A percentile compares a stretch with the other conserved stretches of the same genome.
These are phyloP conservation scores for Calosoma granatense DNA, from an alignment of 1,140 invertebrate genomes.

Conservation along the genomic window DNA sequence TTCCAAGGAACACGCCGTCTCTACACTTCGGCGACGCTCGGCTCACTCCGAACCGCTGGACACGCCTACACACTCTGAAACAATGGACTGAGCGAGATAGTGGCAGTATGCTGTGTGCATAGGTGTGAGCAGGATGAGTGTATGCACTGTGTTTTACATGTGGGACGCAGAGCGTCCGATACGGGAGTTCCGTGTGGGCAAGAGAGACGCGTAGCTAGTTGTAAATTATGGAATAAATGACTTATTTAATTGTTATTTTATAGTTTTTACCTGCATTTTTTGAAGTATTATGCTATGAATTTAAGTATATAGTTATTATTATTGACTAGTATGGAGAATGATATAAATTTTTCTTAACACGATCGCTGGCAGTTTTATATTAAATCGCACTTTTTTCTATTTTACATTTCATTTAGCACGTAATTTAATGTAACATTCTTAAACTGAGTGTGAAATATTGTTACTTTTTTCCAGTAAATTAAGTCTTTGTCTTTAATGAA, in stretches of 20 bases:
- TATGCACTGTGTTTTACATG: neutral
- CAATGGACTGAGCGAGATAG: conserved; percentile 18
- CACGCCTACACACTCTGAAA: conserved; percentile 17
- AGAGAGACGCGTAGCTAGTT: neutral
- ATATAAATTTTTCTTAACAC: too few species aligned
- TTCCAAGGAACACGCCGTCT: neutral
- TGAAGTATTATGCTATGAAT: neutral
- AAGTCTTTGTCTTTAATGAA: too few species aligned
- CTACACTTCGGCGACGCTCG: conserved; percentile 4
- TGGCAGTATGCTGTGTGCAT: neutral
- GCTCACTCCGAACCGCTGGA: conserved; percentile 1
- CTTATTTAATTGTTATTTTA: conserved; percentile 5
- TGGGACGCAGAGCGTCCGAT: neutral
- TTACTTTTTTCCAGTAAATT: too few species aligned
- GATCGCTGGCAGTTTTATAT: too few species aligned
- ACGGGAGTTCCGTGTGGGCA: neutral
- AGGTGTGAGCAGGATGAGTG: conserved; percentile 9
- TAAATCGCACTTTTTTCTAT: too few species aligned
- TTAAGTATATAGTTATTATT: neutral
- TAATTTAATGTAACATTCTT: too few species aligned
- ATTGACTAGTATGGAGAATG: too few species aligned
- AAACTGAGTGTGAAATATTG: too few species aligned
- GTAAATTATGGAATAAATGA: neutral
- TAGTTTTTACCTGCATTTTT: conserved; percentile 5
- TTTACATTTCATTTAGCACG: too few species aligned